phyloP scores from a whole-genome alignment of 2,113 vertebrate genomes.

The Pristiophorus japonicus region DNA sequence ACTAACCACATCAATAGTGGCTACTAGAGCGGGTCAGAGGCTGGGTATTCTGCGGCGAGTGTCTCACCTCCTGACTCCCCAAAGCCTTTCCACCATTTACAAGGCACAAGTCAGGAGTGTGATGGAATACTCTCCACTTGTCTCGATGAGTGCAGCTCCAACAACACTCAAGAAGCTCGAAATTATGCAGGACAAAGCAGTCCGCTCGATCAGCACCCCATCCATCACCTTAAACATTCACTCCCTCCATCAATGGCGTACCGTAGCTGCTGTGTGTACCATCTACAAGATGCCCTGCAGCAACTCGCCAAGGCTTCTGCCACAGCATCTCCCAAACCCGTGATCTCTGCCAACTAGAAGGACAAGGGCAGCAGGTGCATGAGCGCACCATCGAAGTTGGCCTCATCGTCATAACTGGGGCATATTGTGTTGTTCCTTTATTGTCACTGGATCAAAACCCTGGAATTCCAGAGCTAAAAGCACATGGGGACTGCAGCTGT shows the following conservation, averaged over 20 bases:
- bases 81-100: no score
- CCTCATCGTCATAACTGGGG: not conserved
- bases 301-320: not conserved
- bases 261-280: not conserved
- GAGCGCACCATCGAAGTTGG: not conserved
- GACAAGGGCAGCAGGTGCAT: not conserved
- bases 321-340: not conserved
- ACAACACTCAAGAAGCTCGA: not conserved
- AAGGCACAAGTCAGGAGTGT: no score
- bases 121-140: no score
- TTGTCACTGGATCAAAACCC: not conserved
- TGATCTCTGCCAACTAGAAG: not conserved
- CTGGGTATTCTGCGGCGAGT: no score
- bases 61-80: no score
- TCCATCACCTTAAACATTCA: not conserved
- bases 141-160: no score
- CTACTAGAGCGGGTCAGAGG: no score
- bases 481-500: not conserved
- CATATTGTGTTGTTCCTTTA: not conserved
- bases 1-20: no score
- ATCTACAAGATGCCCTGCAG: not conserved
- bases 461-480: not conserved
- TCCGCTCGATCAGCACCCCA: no score
- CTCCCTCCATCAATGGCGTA: not conserved
- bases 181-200: not conserved